Evolutionary conservation across 2,113 vertebrate species (phyloP).

Genomic region (Engraulis encrasicolus): DNA sequence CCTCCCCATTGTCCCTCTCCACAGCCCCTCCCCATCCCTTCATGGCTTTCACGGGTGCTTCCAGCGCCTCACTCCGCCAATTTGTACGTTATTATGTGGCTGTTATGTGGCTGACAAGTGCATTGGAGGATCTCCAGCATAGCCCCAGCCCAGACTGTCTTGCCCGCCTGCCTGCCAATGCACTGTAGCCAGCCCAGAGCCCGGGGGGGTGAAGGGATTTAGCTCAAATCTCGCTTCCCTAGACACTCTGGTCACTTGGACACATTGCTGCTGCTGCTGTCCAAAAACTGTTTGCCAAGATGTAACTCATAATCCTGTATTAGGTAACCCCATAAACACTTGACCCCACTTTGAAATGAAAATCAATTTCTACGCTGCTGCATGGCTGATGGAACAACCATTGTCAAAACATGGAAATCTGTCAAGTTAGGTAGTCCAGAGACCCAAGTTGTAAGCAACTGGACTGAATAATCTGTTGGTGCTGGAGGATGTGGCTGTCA

Average conservation of each 20-base stretch:
- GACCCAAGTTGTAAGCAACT: too few species aligned
- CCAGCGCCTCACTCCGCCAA: neutral
- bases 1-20: too few species aligned
- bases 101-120: neutral
- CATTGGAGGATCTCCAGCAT: neutral
- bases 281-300: neutral
- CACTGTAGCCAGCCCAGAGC: neutral
- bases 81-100: neutral
- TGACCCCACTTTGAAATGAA: too few species aligned
- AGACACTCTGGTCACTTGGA: neutral
- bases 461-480: too few species aligned
- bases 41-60: neutral
- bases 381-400: too few species aligned
- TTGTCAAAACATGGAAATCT: too few species aligned
- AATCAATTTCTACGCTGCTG: too few species aligned
- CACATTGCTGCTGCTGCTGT: neutral
- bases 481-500: too few species aligned
- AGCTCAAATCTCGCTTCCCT: neutral
- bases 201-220: neutral
- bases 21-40: too few species aligned
- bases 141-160: neutral
- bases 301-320: neutral
- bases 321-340: too few species aligned
- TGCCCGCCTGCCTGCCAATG: neutral
- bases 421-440: too few species aligned